Evolutionary conservation across 2,797 vertebrate species (phyloP).

Genomic region (Pantherophis vulpinus): DNA sequence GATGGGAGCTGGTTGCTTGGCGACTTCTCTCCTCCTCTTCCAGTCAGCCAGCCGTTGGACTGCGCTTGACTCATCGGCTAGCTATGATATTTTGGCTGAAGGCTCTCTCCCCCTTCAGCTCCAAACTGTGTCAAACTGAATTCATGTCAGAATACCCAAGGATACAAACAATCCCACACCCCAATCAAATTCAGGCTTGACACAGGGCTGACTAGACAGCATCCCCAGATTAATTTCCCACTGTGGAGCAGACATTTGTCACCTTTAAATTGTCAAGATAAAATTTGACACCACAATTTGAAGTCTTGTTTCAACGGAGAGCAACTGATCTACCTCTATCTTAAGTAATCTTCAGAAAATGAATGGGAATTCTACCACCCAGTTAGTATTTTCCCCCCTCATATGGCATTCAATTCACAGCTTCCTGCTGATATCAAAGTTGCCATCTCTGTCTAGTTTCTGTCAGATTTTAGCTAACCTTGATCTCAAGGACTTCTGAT

Average conservation of each 20-base stretch:
- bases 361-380: neutral
- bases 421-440: neutral
- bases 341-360: neutral
- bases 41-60: too few relatives aligned
- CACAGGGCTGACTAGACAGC: neutral
- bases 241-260: neutral
- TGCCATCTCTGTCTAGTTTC: neutral
- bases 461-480: neutral
- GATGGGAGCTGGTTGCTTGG: too few relatives aligned
- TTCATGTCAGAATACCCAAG: too few relatives aligned
- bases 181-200: too few relatives aligned
- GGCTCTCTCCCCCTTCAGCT: too few relatives aligned
- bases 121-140: too few relatives aligned
- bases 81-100: too few relatives aligned
- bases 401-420: neutral
- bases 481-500: neutral
- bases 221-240: slow-evolving; percentile 1
- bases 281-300: neutral
- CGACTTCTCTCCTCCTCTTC: too few relatives aligned
- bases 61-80: too few relatives aligned
- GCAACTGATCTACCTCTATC: neutral
- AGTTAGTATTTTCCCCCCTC: neutral
- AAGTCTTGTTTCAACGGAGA: neutral
- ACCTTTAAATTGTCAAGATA: neutral
- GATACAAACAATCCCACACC: too few relatives aligned